Base-by-base conservation (phyloP, 2,113 vertebrate species). In the Campylomormyrus tamandua region DNA sequence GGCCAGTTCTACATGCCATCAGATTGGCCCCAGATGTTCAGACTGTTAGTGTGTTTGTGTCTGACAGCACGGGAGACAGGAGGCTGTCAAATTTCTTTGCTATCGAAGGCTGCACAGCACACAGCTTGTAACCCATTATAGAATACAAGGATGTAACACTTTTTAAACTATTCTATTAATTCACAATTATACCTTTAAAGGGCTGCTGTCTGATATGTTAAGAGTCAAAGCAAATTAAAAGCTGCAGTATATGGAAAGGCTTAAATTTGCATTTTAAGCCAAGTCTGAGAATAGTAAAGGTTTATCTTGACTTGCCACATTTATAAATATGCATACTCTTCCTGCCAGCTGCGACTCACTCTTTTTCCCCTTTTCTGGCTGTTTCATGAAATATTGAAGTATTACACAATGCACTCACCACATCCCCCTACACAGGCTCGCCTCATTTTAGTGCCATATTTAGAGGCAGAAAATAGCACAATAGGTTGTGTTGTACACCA, bases 311-410 rank as follows among this genome's bases (percentile, higher is more conserved):
- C 46, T 31, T 9, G 17, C 49, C 49, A 3, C 17, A 17, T 21
- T 66, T 88, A 49, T 31, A 80, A 42, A 83, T 31, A 53, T 50
- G 46, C 27, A 3, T 39, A 4, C 31, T 83, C 49, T 21, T 6
- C 88, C 90, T 84, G 6, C 39, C 35, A 86, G 91, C 56, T 77
- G 27, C 3, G 80, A 90, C 91, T 89, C 90, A 83, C 89, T 92
- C 88, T 17, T 17, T 86, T 89, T 3, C 42, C 24, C 15, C 42
- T 48, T 48, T 56, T 90, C 48, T 52, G 62, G 31, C 52, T 39
- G 86, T 91, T 89, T 87, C 48, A 90, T 90, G 6, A 91, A 91
- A 90, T 42, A 84, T 3, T 66, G 21, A 88, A 77, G 39, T 83
- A 77, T 62, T 90, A 27, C 17, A 35, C 48, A 48, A 87, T 62